Evolutionary conservation across 2,888 invertebrate genomes (phyloP).

Genomic region (Slavum lentiscoides): DNA sequence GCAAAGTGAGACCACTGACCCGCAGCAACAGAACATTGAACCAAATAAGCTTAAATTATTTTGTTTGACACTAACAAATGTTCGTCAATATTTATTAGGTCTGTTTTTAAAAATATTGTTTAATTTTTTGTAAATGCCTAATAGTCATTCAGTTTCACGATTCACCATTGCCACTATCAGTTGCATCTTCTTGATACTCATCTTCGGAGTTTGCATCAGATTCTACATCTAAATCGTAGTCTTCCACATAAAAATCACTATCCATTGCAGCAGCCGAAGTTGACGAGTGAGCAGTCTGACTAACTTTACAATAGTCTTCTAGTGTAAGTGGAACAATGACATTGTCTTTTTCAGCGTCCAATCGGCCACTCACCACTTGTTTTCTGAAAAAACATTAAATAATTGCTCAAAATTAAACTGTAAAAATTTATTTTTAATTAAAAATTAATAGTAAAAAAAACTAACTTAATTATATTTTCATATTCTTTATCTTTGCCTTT

Average conservation of each 20-base stretch:
- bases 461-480: conserved; percentile 94
- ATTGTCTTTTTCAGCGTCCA: conserved; percentile 94
- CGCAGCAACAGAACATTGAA: conserved; percentile 24
- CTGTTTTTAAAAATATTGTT: conserved; percentile 16
- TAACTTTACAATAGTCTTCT: conserved; percentile 94
- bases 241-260: conserved; percentile 94
- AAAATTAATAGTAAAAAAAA: conserved; percentile 22
- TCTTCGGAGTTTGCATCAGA: conserved; percentile 71
- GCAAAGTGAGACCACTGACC: conserved; percentile 33
- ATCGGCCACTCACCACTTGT: conserved; percentile 92
- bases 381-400: conserved; percentile 67
- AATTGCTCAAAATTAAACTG: conserved; percentile 22
- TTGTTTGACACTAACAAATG: conserved; percentile 14
- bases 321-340: conserved; percentile 95
- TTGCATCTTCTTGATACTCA: conserved; percentile 71
- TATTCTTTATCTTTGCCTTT: conserved; percentile 98
- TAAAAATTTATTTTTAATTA: conserved; percentile 21
- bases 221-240: conserved; percentile 76
- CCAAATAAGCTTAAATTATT: conserved; percentile 26
- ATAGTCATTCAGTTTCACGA: conserved; percentile 68
- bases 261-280: conserved; percentile 81
- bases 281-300: conserved; percentile 87
- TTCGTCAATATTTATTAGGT: conserved; percentile 29
- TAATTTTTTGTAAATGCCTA: conserved; percentile 19
- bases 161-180: conserved; percentile 90